phyloP scores from a whole-genome alignment of 1,140 invertebrate species.

The Leptinotarsa lineolata region DNA sequence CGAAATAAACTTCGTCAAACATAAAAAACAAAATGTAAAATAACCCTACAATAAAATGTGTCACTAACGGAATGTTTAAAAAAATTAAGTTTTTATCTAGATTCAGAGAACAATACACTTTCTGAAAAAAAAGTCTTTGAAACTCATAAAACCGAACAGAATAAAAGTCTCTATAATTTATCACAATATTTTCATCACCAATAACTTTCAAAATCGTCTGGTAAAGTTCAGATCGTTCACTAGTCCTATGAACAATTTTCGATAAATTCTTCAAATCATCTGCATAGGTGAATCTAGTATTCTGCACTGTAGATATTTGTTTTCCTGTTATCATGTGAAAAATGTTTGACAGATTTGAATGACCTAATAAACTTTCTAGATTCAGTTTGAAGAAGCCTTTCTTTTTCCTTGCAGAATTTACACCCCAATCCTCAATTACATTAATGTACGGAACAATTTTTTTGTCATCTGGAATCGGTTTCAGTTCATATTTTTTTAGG shows the following conservation, averaged over 20 bases:
- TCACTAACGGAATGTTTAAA: constrained; percentile 45
- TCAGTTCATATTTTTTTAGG: constrained; percentile 40
- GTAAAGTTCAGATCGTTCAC: constrained; percentile 33
- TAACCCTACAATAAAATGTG: constrained; percentile 47
- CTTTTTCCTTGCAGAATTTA: constrained; percentile 4
- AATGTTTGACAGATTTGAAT: constrained; percentile 23
- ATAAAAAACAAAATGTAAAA: constrained; percentile 39
- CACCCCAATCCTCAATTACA: constrained; percentile 23
- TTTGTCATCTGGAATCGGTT: constrained; percentile 32
- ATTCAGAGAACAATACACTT: constrained; percentile 28
- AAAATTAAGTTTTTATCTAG: constrained; percentile 42
- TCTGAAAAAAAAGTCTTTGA: constrained; percentile 39
- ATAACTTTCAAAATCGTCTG: constrained; percentile 29
- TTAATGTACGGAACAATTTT: constrained; percentile 33
- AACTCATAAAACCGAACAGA: constrained; percentile 34
- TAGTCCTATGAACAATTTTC: constrained; percentile 22
- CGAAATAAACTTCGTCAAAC: constrained; percentile 39
- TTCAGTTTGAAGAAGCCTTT: constrained; percentile 17
- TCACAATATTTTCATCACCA: constrained; percentile 28
- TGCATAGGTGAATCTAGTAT: constrained; percentile 37
- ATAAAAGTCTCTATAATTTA: constrained; percentile 37
- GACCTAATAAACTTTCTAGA: constrained; percentile 20
- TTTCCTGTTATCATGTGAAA: constrained; percentile 34
- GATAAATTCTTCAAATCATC: constrained; percentile 28
- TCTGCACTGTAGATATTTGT: constrained; percentile 31